Conservation (phyloP, 2,113 vertebrate genomes). For the Alouatta palliata region DNA sequence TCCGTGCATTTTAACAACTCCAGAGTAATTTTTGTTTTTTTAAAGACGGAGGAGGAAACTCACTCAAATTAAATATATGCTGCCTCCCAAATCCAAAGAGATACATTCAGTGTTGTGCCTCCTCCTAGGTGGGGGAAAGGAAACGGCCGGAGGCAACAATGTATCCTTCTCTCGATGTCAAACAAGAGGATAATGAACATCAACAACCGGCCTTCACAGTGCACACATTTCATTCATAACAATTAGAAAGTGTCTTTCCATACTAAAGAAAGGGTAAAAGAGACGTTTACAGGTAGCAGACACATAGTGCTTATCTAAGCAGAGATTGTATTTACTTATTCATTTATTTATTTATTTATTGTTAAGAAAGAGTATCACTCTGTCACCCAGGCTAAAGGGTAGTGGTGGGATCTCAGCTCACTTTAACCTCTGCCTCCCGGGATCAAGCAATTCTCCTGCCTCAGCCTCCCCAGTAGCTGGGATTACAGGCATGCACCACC, state of each 20-base stretch:
- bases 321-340: too few relatives aligned
- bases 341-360: too few relatives aligned
- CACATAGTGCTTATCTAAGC: too few relatives aligned
- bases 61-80: neutral
- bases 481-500: too few relatives aligned
- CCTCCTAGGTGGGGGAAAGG: neutral
- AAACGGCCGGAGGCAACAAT: neutral
- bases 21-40: neutral
- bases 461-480: too few relatives aligned
- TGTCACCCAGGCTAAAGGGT: too few relatives aligned
- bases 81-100: too few relatives aligned
- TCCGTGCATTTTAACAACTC: neutral
- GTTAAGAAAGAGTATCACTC: too few relatives aligned
- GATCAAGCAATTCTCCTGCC: too few relatives aligned
- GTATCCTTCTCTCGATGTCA: neutral
- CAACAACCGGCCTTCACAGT: neutral
- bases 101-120: neutral
- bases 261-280: neutral
- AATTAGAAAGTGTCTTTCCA: neutral
- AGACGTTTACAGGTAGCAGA: too few relatives aligned
- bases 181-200: neutral
- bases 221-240: neutral
- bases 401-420: too few relatives aligned
- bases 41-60: rapidly evolving
- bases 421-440: too few relatives aligned